Base-by-base conservation (phyloP, 2,113 vertebrate species). In the Brienomyrus longianalis region DNA sequence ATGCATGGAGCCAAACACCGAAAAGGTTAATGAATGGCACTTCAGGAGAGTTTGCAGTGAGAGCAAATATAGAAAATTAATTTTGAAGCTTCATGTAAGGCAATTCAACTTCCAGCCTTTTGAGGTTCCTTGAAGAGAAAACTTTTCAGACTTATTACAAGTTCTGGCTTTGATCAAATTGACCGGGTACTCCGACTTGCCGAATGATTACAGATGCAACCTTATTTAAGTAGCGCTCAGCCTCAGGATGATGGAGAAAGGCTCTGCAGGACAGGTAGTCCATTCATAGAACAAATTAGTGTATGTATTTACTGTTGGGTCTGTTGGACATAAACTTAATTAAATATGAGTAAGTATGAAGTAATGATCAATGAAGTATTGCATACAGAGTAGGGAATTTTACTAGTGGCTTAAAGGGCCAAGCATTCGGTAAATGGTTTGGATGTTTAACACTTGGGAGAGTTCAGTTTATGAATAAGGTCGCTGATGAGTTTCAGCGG, bases 11-110 rank as follows among this genome's bases (percentile, higher is more conserved):
- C 21, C 10, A 17, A 80, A 84, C 45, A 84, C 19, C n/a, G 17
- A 23, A 84, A 48, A 84, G 83, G 83, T 84, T 84, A 48, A 84
- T 84, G 23, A 47, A 10, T 84, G 45, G 83, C 83, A 84, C 83
- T 84, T 84, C 45, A 48, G 21, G 35, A 39, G 21, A 47, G 21
- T n/a, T 84, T 84, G 43, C 21, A 84, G 21, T 10, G 17, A n/a
- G 83, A 84, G 43, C 83, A 47, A 84, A 84, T 39, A 70, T 11
- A 84, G 23, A 84, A 47, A 84, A 84, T 84, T 23, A 47, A 84
- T 84, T 47, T 23, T 47, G 83, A 84, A 84, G 19, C 21, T 9
- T 84, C 13, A 4, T 84, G 23, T 47, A 84, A 48, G 45, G 83
- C 43, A 45, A 23, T 84, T 84, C 45, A 84, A 47, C 43, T 84